Conservation (phyloP, 2,797 vertebrate species). For the Euphonia xanthogaster region DNA sequence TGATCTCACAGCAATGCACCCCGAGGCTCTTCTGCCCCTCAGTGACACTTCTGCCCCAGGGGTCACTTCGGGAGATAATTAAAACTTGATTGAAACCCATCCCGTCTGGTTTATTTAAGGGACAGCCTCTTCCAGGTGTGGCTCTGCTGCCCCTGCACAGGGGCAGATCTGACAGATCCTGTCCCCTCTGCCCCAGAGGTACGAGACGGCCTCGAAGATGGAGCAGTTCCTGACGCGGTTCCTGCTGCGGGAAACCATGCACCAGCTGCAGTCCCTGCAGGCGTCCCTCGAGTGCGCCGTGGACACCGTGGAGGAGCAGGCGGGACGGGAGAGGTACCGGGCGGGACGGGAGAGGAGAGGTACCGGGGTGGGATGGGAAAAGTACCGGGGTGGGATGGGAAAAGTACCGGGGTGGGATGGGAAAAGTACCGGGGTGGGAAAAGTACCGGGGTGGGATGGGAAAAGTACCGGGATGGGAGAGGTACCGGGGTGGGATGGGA, state of each 20-base stretch:
- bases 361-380: neutral
- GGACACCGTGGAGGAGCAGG: constrained; percentile 78
- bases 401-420: too few species aligned
- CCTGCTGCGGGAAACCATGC: constrained; percentile 78
- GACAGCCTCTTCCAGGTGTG: accelerated
- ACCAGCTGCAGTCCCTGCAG: constrained; percentile 80
- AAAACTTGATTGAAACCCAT: neutral
- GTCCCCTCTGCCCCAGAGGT: constrained; percentile 58
- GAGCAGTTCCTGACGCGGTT: constrained; percentile 83
- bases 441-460: too few species aligned
- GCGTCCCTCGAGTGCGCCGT: constrained; percentile 77
- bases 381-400: too few species aligned
- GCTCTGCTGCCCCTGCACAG: accelerated
- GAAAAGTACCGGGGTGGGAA: too few species aligned
- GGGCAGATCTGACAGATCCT: neutral
- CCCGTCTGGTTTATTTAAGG: accelerated
- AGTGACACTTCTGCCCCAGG: accelerated
- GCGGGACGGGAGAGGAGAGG: neutral
- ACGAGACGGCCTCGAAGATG: constrained; percentile 77
- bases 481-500: too few species aligned
- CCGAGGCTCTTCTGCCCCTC: neutral
- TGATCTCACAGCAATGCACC: neutral
- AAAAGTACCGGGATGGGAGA: too few species aligned
- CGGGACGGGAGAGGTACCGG: constrained; percentile 37
- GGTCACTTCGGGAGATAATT: neutral